Evolutionary conservation across 2,888 invertebrate species (phyloP).

Genomic region (Troides aeacus): DNA sequence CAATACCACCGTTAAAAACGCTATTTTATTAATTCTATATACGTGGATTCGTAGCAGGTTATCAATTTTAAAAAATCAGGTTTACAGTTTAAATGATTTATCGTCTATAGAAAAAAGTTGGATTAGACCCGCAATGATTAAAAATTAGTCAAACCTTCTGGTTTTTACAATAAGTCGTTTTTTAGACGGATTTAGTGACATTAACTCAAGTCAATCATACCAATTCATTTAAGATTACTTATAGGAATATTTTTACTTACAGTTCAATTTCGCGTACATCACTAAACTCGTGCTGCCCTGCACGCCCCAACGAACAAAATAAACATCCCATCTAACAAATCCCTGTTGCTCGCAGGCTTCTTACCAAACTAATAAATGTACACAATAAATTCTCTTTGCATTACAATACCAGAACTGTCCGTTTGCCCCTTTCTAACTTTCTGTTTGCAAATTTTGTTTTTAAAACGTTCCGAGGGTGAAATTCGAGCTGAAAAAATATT

Average conservation of each 20-base stretch:
- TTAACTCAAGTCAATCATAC: no score
- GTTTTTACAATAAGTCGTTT: no score
- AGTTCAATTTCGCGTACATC: conserved; percentile 50
- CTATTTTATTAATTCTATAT: no score
- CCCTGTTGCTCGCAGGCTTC: conserved; percentile 60
- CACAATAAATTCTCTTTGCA: conserved; percentile 70
- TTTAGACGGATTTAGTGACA: no score
- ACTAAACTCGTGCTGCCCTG: conserved; percentile 21
- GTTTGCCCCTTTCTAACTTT: conserved; percentile 44
- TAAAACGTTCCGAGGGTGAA: conserved; percentile 26
- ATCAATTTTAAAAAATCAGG: no score
- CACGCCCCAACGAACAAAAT: conserved; percentile 52
- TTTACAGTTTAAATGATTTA: no score
- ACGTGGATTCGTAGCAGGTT: no score
- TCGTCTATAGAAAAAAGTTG: no score
- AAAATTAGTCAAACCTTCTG: no score
- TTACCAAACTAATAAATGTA: conserved; percentile 72
- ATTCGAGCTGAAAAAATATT: conserved; percentile 19
- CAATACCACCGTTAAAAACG: neutral
- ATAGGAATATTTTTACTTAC: conserved; percentile 56
- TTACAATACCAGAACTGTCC: conserved; percentile 52
- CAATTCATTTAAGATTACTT: no score
- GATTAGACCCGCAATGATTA: no score
- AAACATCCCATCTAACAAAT: conserved; percentile 66
- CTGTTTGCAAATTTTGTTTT: conserved; percentile 35